These are phyloP conservation scores for Cichladusa arquata DNA, from an alignment of 2,113 vertebrate genomes.

Conservation along the genomic window DNA sequence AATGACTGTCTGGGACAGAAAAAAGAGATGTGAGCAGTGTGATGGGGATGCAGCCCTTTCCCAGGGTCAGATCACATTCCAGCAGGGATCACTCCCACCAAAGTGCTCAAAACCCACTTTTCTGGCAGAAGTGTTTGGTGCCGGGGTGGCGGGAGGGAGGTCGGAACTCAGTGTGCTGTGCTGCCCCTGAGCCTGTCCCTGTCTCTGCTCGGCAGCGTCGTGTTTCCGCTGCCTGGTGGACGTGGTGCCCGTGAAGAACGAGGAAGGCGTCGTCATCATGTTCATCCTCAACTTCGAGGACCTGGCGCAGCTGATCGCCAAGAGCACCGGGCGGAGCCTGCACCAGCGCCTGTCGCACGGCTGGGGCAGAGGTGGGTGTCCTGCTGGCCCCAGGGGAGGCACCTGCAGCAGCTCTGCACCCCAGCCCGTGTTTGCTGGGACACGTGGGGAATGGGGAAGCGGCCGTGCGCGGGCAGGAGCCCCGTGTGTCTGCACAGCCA, in stretches of 20 bases:
- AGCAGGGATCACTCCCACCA: background rate
- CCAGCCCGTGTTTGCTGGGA: background rate
- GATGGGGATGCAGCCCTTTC: background rate
- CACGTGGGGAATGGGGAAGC: background rate
- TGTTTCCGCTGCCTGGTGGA: constrained; percentile 93
- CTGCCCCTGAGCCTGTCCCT: background rate
- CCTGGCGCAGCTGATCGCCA: constrained; percentile 78
- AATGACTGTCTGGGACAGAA: constrained; percentile 11
- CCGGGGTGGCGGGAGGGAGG: background rate
- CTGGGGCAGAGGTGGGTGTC: constrained; percentile 77
- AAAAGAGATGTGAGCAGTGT: background rate
- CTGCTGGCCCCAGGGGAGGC: no score
- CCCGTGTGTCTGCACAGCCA: background rate
- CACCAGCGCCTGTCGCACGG: constrained; percentile 82
- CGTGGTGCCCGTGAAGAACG: constrained; percentile 93
- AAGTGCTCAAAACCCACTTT: background rate
- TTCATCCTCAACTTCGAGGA: constrained; percentile 98
- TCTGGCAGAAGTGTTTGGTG: background rate
- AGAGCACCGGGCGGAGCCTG: constrained; percentile 76
- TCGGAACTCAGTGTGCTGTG: no score
- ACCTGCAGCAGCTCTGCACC: background rate
- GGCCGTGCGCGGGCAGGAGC: background rate
- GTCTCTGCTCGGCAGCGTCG: constrained; percentile 76
- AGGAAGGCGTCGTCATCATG: constrained; percentile 93
- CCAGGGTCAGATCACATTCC: background rate